Evolutionary conservation across 2,888 invertebrate species (phyloP).

Genomic region (Drosophila putrida): DNA sequence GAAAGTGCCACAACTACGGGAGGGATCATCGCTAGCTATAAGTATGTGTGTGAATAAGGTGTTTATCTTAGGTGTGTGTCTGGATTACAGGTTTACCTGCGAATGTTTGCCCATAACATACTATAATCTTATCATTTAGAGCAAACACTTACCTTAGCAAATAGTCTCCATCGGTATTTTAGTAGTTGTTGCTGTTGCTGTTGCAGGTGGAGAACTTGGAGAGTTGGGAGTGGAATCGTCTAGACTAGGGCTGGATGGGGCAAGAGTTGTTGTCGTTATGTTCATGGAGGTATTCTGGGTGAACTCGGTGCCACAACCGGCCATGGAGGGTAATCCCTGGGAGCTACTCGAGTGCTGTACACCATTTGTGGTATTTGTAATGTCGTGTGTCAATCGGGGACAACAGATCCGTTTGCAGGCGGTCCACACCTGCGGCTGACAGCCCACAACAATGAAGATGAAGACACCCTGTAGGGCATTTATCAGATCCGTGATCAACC

Average conservation of each 20-base stretch:
- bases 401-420: conserved; percentile 89
- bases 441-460: conserved; percentile 95
- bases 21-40: not conserved
- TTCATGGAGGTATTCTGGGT: conserved; percentile 81
- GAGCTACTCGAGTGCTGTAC: conserved; percentile 91
- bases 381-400: conserved; percentile 87
- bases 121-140: conserved; percentile 28
- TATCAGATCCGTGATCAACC: conserved; percentile 94
- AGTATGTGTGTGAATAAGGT: conserved; percentile 13
- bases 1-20: conserved; percentile 29
- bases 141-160: conserved; percentile 86
- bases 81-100: conserved; percentile 24
- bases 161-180: conserved; percentile 88
- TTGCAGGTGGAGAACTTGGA: conserved; percentile 3
- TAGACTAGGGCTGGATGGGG: conserved; percentile 25
- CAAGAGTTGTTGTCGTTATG: conserved; percentile 51
- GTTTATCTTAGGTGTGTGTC: conserved; percentile 42
- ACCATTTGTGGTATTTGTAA: conserved; percentile 87
- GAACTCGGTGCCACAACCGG: conserved; percentile 77
- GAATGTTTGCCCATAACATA: conserved; percentile 6
- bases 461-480: conserved; percentile 95
- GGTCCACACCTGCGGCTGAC: conserved; percentile 93
- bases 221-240: conserved; percentile 4
- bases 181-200: conserved; percentile 49
- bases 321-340: conserved; percentile 93